Percentiles rank a stretch among this genome's conserved stretches.
Conservation (phyloP, 1,140 invertebrate species). For the Augochlora pura region DNA sequence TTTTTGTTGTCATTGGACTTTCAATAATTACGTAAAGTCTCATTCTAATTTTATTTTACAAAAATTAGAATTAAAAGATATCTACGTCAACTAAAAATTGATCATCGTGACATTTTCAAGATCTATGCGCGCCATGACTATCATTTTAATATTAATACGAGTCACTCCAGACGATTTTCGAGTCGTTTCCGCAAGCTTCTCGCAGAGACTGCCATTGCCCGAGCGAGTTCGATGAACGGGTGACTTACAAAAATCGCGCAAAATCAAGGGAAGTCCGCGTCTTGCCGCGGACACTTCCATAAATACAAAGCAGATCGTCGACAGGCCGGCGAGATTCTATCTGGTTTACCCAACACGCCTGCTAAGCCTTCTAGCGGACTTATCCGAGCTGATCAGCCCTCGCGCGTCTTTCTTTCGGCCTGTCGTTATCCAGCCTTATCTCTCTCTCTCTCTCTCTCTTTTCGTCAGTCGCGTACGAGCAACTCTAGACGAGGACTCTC, state of each 20-base stretch:
- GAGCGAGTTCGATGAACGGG: neutral
- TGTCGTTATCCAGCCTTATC: constrained; percentile 50
- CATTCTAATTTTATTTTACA: too few species aligned
- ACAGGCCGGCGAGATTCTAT: constrained; percentile 61
- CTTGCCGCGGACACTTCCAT: constrained; percentile 33
- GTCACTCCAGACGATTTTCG: too few species aligned
- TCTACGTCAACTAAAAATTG: too few species aligned
- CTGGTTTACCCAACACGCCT: constrained; percentile 62
- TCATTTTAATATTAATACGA: too few species aligned
- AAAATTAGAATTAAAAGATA: too few species aligned
- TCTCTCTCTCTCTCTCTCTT: constrained; percentile 33
- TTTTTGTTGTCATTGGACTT: too few species aligned
- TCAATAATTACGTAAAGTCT: too few species aligned
- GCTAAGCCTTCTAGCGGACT: constrained; percentile 53
- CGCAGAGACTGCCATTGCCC: neutral
- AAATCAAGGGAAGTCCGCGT: neutral
- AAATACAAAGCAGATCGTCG: constrained; percentile 50
- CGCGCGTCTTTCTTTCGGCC: constrained; percentile 41
- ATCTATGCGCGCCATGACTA: too few species aligned
- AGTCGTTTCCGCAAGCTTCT: neutral
- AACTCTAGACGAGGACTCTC: neutral
- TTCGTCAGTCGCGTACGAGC: constrained; percentile 13
- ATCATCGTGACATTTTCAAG: too few species aligned
- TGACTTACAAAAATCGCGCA: neutral
- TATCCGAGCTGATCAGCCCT: constrained; percentile 55